These are phyloP conservation scores for Monodelphis domestica DNA, from an alignment of 2,797 vertebrate species.

Conservation along the genomic window DNA sequence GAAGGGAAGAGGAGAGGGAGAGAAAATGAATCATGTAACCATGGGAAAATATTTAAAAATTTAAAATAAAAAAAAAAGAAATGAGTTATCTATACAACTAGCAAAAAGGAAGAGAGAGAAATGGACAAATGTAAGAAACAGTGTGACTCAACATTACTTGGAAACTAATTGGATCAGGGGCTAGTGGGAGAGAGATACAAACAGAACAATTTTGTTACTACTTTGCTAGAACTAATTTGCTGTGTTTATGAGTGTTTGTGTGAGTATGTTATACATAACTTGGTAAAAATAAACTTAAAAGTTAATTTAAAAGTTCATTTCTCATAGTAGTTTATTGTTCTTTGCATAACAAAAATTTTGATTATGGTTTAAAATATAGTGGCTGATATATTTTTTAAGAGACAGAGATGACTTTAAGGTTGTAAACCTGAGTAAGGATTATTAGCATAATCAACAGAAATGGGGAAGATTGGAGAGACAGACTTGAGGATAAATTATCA, in stretches of 20 bases:
- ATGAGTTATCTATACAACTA: not conserved
- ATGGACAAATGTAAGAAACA: not conserved
- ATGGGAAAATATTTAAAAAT: too few relatives aligned
- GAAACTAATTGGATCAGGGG: not conserved
- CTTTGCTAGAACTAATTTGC: not conserved
- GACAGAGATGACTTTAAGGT: not conserved
- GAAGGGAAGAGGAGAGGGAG: too few relatives aligned
- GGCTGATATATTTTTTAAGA: not conserved
- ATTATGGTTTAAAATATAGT: not conserved
- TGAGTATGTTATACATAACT: not conserved
- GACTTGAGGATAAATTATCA: constrained; percentile 31
- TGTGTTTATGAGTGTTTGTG: not conserved
- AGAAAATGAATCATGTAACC: too few relatives aligned
- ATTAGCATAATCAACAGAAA: not conserved
- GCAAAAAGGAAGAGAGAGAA: not conserved
- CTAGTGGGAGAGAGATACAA: not conserved
- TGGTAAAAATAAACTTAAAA: not conserved
- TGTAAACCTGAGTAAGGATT: not conserved
- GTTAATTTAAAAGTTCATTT: not conserved
- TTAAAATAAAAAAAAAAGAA: too few relatives aligned
- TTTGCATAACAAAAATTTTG: not conserved
- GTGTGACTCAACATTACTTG: not conserved
- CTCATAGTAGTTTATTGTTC: not conserved
- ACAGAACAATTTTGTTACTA: not conserved
- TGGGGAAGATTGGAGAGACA: not conserved